Conservation (phyloP, 2,888 invertebrate genomes). For the Elgonia sp. region DNA sequence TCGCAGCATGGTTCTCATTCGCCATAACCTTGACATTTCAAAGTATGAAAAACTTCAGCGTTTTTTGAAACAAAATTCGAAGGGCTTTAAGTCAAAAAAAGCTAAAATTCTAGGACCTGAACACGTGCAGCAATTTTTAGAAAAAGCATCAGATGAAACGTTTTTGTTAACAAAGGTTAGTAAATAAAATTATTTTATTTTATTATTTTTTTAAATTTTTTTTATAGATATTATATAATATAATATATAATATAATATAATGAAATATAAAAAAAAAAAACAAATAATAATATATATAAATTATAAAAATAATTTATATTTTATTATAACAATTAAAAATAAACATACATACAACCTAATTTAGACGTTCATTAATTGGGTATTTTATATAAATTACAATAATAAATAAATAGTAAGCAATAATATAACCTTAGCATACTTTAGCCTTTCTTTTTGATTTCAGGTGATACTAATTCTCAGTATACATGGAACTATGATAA, state of each 20-base stretch:
- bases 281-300: too few species aligned
- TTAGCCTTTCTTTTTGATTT: neutral
- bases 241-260: too few species aligned
- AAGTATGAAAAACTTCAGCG: neutral
- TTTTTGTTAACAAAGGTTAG: neutral
- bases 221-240: too few species aligned
- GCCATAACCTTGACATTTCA: neutral
- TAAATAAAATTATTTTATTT: neutral
- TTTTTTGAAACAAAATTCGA: neutral
- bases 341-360: neutral
- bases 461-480: conserved; percentile 1
- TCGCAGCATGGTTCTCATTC: neutral
- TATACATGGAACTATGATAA: neutral
- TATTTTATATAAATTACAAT: neutral
- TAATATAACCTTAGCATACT: neutral
- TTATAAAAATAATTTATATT: too few species aligned
- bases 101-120: neutral
- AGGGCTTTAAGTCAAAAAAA: neutral
- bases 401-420: neutral
- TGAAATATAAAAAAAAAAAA: too few species aligned
- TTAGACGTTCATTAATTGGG: neutral
- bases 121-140: neutral
- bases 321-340: neutral
- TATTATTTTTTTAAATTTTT: too few species aligned
- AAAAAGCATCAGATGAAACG: neutral